Evolutionary conservation across 1,140 invertebrate genomes (phyloP).

Genomic region (Sogatella furcifera): DNA sequence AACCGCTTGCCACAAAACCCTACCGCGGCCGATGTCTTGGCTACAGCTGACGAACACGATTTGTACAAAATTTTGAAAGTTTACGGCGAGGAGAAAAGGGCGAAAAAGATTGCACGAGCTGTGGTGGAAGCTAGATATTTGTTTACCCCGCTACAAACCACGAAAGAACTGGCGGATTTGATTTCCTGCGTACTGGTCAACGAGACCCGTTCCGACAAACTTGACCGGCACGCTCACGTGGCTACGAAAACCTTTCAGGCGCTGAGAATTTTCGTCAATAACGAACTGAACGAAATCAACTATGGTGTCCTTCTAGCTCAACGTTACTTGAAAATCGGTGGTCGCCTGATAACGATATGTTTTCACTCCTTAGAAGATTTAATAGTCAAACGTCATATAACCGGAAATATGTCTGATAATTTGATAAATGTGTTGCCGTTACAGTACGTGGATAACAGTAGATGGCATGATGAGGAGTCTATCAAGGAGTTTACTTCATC

Average conservation of each 20-base stretch:
- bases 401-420: conserved; percentile 38
- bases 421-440: conserved; percentile 50
- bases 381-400: conserved; percentile 85
- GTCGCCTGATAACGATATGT: conserved; percentile 67
- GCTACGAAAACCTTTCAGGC: conserved; percentile 94
- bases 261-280: conserved; percentile 90
- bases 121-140: conserved; percentile 79
- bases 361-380: conserved; percentile 93
- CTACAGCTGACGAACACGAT: conserved; percentile 62
- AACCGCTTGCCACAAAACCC: conserved; percentile 52
- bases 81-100: conserved; percentile 85
- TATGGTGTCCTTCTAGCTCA: conserved; percentile 72
- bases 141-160: conserved; percentile 70
- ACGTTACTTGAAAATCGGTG: conserved; percentile 63
- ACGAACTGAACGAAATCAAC: conserved; percentile 94
- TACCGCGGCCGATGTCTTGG: conserved; percentile 78
- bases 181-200: conserved; percentile 53
- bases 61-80: conserved; percentile 72
- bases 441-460: conserved; percentile 45
- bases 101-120: conserved; percentile 75
- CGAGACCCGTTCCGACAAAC: conserved; percentile 50
- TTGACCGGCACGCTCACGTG: conserved; percentile 61
- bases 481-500: conserved; percentile 46
- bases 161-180: conserved; percentile 69
- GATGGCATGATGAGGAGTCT: conserved; percentile 39